phyloP scores from a whole-genome alignment of 2,797 vertebrate genomes.

The Anabacerthia variegaticeps region DNA sequence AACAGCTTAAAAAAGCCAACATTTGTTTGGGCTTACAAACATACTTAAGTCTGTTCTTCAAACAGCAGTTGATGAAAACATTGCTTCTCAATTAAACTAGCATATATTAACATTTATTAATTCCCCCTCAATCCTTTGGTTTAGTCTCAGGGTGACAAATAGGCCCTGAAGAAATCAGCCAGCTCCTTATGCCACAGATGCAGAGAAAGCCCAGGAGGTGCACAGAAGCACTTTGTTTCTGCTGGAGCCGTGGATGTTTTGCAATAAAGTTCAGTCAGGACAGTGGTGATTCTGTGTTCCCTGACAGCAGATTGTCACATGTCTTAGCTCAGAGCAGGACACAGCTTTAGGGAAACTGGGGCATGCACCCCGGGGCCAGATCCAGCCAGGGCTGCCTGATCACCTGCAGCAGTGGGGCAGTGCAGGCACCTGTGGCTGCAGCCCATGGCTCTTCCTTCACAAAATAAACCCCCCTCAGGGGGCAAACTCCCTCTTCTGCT shows the following conservation, averaged over 20 bases:
- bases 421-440: not conserved
- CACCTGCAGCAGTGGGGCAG: not conserved
- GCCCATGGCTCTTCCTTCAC: not conserved
- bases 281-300: not conserved
- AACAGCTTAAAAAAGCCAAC: slow-evolving; percentile 60
- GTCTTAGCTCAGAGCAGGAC: not conserved
- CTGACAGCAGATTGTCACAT: not conserved
- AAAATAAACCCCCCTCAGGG: not conserved
- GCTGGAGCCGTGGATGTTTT: not conserved
- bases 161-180: not conserved
- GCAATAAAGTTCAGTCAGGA: not conserved
- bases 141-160: not conserved
- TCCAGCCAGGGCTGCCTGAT: not conserved
- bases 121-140: not conserved
- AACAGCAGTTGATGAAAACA: slow-evolving; percentile 57
- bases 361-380: rapidly evolving
- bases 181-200: rapidly evolving
- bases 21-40: slow-evolving; percentile 61
- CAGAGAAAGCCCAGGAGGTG: not conserved
- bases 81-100: slow-evolving; percentile 44
- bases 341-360: not conserved
- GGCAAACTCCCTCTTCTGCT: not conserved
- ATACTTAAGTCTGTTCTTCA: slow-evolving; percentile 53
- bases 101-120: slow-evolving; percentile 59
- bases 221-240: rapidly evolving